Evolutionary conservation across 2,113 vertebrate species (phyloP), one percentile per base, ranked within the genome.

Genomic region (Addax nasomaculatus): DNA sequence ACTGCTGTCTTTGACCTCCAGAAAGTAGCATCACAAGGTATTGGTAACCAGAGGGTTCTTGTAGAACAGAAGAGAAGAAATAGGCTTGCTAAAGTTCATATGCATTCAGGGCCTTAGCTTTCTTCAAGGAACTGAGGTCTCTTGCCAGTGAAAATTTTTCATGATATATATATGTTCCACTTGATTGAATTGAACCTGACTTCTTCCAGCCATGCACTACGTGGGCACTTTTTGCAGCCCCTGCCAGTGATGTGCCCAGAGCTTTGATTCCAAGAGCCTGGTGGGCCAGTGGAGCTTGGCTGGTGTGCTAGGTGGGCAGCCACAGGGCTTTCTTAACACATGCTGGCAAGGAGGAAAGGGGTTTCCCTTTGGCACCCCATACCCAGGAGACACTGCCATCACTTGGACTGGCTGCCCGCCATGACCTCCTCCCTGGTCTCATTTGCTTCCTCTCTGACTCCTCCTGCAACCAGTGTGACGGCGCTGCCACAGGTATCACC

Each of bases 161-260:
- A 94, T 96, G 90, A 36, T 92, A 39, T 92, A 47, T 93, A n/a
- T 92, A 55, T 85, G 86, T 93, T 96, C 58, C 83, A 19, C 96
- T 93, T 95, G 53, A 73, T 86, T 2, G 9, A 62, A 60, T 64
- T 55, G 43, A 73, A 36, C 62, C 67, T 73, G 70, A 89, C 85
- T 95, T 93, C 70, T 62, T 83, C 70, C 14, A 88, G 4, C 79
- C 58, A 23, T 93, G 85, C 84, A 94, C 16, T 93, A 30, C 64
- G 6, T 80, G 89, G 89, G 89, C 15, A 17, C 25, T 73, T 58
- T 84, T 67, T 87, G 64, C 6, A 76, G 45, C 5, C 55, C 21
- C n/a, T 93, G 80, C 62, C n/a, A 62, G 3, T 78, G 30, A 95
- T 95, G 83, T 87, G 79, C 73, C 49, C 29, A 47, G 58, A 90